Percentiles rank a stretch among this genome's conserved stretches.
Evolutionary conservation across 2,113 vertebrate species (phyloP).

Genomic region (Acrocephalus arundinaceus): DNA sequence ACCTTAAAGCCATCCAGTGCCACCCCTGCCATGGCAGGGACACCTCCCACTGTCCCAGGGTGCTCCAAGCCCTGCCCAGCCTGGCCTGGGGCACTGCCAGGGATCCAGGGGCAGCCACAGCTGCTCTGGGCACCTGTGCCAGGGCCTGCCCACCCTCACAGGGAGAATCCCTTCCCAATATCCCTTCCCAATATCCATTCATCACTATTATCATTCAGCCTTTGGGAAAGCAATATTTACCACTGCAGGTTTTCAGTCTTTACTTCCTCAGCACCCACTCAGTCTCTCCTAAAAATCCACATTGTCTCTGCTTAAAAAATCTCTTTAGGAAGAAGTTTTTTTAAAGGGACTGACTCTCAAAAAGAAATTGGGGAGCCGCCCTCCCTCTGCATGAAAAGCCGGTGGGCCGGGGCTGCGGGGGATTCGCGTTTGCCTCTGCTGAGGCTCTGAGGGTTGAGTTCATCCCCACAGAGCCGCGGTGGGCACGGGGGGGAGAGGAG

Average conservation of each 20-base stretch:
- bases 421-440: background rate
- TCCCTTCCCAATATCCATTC: background rate
- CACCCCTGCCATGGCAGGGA: background rate
- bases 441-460: background rate
- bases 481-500: background rate
- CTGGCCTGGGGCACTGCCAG: background rate
- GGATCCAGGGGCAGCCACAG: background rate
- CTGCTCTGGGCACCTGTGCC: background rate
- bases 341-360: background rate
- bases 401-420: background rate
- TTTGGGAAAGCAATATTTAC: background rate
- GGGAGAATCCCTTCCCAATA: background rate
- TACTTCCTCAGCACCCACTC: background rate
- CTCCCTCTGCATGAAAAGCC: background rate
- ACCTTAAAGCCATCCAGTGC: background rate
- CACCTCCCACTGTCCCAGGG: rapidly evolving
- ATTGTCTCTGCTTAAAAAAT: background rate
- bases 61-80: background rate
- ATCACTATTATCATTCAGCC: background rate
- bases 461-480: background rate
- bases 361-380: rapidly evolving
- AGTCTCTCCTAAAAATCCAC: background rate
- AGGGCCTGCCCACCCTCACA: background rate
- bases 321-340: background rate
- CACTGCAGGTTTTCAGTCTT: background rate